Evolutionary conservation across 2,888 invertebrate genomes (phyloP).

Genomic region (Crossocerus cetratus): DNA sequence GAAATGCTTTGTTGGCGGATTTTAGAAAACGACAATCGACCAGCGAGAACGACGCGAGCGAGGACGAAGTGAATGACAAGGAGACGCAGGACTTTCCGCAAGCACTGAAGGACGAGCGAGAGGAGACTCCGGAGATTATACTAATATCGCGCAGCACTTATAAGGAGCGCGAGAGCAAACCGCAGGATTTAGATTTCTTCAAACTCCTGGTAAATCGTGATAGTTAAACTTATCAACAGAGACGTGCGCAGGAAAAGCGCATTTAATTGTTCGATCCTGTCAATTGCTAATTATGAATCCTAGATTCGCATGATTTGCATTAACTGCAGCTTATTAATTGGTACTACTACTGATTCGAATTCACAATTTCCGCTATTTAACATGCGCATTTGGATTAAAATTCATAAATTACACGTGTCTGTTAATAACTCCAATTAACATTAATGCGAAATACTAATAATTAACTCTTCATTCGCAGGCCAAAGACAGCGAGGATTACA

Average conservation of each 20-base stretch:
- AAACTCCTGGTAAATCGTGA: constrained; percentile 60
- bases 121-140: constrained; percentile 47
- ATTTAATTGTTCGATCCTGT: too few relatives aligned
- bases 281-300: too few relatives aligned
- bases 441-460: background rate
- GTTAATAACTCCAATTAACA: too few relatives aligned
- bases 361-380: too few relatives aligned
- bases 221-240: too few relatives aligned
- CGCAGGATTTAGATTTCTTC: constrained; percentile 51
- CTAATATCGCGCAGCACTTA: constrained; percentile 51
- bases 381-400: too few relatives aligned
- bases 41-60: constrained; percentile 29
- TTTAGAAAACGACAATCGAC: constrained; percentile 23
- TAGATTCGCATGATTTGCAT: background rate
- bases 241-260: too few relatives aligned
- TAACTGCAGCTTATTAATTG: too few relatives aligned
- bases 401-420: too few relatives aligned
- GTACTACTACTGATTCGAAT: too few relatives aligned
- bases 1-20: background rate
- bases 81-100: constrained; percentile 21
- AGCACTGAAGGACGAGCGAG: constrained; percentile 21
- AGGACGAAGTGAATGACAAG: constrained; percentile 26
- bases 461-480: constrained; percentile 19
- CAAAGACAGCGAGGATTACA: constrained; percentile 24
- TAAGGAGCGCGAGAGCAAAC: constrained; percentile 38